Evolutionary conservation across 92 coral and sea anemone genomes (phyloP), one percentile per base, ranked within the genome.

Genomic region (Porites lobata): DNA sequence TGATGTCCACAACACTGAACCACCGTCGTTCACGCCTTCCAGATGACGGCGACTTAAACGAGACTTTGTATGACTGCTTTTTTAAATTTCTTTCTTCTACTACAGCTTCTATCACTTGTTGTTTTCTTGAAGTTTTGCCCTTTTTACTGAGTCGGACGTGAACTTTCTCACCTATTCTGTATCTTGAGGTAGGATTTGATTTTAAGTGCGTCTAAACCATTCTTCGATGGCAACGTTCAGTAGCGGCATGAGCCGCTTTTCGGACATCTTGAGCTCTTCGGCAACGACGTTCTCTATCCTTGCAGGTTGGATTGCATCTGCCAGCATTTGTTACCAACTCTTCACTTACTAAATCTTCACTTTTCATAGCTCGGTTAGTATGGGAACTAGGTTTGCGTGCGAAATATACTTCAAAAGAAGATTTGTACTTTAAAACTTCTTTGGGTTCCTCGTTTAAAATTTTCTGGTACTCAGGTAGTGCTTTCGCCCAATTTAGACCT

Each of bases 401-500:
- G 13, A 64, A 90, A 62, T 74, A 86, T 8, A 72, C 72, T 62
- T 72, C 78, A 69, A 92, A 26, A 6, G 90, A 81, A 8, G 84
- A 50, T 51, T 85, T 89, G 83, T 83, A 75, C n/a, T 81, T 83
- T 51, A 85, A 75, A 10, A 64, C 88, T 65, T 92, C 92, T 76
- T 92, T 84, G 50, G 90, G 90, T 2, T 92, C 93, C 52, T 88
- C 93, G 67, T 92, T 89, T 8, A 91, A 26, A n/a, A 92, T 50
- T 9, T 82, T 72, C 47, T 86, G 87, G 72, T 92, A 90, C 5
- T n/a, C 56, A 0, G 74, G 57, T 5, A 90, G 88, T 8, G 24
- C 9, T 24, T 76, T 32, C 8, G 57, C 83, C 91, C 93, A 93
- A 78, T 93, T 90, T 5, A 93, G 47, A 14, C 88, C 92, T 59